Evolutionary conservation across 2,888 invertebrate genomes (phyloP).

Genomic region (Coelogynopora nodosa): DNA sequence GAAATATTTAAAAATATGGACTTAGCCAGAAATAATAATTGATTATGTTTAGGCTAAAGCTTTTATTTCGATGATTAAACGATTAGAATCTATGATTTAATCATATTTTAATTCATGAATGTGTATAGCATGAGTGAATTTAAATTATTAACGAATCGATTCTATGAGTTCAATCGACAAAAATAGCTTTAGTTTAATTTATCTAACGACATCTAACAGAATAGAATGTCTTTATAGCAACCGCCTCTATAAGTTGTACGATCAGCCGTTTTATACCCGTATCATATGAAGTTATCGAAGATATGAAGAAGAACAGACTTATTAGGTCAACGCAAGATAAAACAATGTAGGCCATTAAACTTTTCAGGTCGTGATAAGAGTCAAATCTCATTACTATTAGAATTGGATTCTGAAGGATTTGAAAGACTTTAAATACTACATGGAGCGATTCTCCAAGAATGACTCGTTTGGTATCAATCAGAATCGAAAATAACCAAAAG

Average conservation of each 20-base stretch:
- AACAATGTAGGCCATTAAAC: conserved; percentile 21
- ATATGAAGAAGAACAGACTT: conserved; percentile 21
- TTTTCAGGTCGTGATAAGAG: conserved; percentile 20
- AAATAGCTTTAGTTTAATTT: conserved; percentile 28
- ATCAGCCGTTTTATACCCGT: conserved; percentile 33
- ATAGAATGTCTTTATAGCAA: background rate
- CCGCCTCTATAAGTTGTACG: conserved; percentile 6
- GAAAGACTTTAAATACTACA: background rate
- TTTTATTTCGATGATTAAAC: conserved; percentile 22
- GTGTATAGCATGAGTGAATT: background rate
- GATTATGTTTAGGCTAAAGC: background rate
- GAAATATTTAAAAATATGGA: too few relatives aligned
- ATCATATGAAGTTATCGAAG: background rate
- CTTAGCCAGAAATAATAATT: too few relatives aligned
- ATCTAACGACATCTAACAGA: conserved; percentile 4
- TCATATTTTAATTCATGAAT: conserved; percentile 18
- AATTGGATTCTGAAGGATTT: conserved; percentile 23
- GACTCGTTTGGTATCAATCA: conserved; percentile 18
- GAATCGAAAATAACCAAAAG: conserved; percentile 3
- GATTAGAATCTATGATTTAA: conserved; percentile 12
- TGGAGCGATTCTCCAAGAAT: conserved; percentile 5
- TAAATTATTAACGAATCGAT: background rate
- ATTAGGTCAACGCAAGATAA: conserved; percentile 8
- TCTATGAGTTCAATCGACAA: conserved; percentile 2
- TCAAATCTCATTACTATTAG: conserved; percentile 15